Percentiles rank a stretch among this genome's conserved stretches.
Evolutionary conservation across 2,888 invertebrate genomes (phyloP).

Genomic region (Copidosoma aretas): DNA sequence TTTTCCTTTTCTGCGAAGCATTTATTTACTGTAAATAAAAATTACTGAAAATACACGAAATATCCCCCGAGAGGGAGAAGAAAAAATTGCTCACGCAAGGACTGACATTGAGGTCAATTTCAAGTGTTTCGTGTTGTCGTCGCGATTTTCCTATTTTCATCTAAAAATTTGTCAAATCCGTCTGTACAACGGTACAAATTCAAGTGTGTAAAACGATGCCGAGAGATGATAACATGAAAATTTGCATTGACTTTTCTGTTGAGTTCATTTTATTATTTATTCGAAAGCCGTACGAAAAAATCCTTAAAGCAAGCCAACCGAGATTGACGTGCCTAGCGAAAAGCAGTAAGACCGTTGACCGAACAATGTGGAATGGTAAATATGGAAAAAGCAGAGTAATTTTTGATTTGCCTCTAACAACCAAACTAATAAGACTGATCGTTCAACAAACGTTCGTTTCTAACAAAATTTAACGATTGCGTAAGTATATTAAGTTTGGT

Average conservation of each 20-base stretch:
- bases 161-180: too few species aligned
- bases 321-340: constrained; percentile 11
- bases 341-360: constrained; percentile 14
- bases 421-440: constrained; percentile 3
- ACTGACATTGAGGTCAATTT: constrained; percentile 24
- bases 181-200: too few species aligned
- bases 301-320: constrained; percentile 16
- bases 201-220: too few species aligned
- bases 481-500: constrained; percentile 19
- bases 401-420: not conserved
- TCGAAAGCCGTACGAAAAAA: constrained; percentile 11
- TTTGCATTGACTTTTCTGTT: constrained; percentile 34
- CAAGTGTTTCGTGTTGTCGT: constrained; percentile 25
- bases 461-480: constrained; percentile 7
- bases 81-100: constrained; percentile 25
- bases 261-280: constrained; percentile 16
- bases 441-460: not conserved
- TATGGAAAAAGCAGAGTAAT: constrained; percentile 26
- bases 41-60: constrained; percentile 33
- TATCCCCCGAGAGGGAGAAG: constrained; percentile 18
- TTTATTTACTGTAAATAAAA: constrained; percentile 41
- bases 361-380: constrained; percentile 33
- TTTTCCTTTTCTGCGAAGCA: constrained; percentile 34
- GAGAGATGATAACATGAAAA: constrained; percentile 14
- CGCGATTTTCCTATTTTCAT: too few species aligned